A percentile compares a stretch with the other conserved stretches of the same genome.
Conservation (phyloP, 2,888 invertebrate genomes). For the Diarsia brunnea region DNA sequence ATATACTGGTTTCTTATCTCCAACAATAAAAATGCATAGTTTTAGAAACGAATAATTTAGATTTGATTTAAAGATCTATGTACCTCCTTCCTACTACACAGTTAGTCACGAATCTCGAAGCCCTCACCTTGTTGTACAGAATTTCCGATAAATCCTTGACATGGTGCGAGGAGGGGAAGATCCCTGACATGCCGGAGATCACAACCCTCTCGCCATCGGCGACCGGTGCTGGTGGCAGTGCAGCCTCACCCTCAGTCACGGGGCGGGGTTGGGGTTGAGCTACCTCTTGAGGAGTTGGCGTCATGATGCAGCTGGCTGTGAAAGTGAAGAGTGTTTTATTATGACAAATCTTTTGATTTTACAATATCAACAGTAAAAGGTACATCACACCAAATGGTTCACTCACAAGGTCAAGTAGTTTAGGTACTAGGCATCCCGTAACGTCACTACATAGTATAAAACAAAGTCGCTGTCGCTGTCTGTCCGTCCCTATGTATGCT, state of each 20-base stretch:
- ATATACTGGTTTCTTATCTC: too few relatives aligned
- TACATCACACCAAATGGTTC: not conserved
- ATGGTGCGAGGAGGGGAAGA: conserved; percentile 69
- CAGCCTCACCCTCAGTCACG: not conserved
- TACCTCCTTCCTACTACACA: too few relatives aligned
- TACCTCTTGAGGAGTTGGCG: conserved; percentile 59
- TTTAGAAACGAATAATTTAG: too few relatives aligned
- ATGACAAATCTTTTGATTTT: too few relatives aligned
- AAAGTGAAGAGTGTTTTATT: not conserved
- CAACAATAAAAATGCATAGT: too few relatives aligned
- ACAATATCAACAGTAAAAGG: not conserved
- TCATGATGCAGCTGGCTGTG: conserved; percentile 41
- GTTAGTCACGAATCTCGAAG: too few relatives aligned
- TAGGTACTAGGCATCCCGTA: not conserved
- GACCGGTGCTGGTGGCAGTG: not conserved
- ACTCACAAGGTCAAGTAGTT: not conserved
- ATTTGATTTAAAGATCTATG: too few relatives aligned
- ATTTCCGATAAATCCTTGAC: conserved; percentile 63
- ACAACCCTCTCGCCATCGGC: not conserved
- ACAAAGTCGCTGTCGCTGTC: too few relatives aligned
- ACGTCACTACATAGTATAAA: too few relatives aligned
- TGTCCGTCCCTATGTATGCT: too few relatives aligned
- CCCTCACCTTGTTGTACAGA: conserved; percentile 66
- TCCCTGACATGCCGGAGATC: conserved; percentile 71
- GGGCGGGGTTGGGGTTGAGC: conserved; percentile 1